These are phyloP conservation scores for Gobio occitaniae DNA, from an alignment of 2,797 vertebrate species.

Conservation along the genomic window DNA sequence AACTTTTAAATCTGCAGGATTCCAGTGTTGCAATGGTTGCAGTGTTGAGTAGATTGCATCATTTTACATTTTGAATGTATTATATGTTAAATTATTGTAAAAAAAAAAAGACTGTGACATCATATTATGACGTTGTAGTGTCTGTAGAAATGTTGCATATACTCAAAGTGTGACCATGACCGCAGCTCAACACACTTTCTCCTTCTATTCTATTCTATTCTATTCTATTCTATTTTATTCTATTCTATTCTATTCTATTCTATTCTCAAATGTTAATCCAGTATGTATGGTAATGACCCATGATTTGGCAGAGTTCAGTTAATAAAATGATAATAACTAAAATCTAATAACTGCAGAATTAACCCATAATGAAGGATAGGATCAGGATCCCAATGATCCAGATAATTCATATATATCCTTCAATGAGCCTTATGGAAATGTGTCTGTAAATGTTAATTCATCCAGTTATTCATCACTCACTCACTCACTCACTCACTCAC, in stretches of 20 bases:
- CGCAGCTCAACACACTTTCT: background rate
- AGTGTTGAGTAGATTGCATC: background rate
- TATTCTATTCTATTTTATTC: background rate
- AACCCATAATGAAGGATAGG: background rate
- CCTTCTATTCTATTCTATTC: background rate
- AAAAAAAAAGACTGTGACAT: background rate
- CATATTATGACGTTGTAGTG: background rate
- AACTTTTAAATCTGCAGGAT: background rate
- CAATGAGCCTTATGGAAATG: too few relatives aligned
- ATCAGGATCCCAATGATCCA: slow-evolving; percentile 15
- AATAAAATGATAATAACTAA: background rate
- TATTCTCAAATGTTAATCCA: background rate
- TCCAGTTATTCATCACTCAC: too few relatives aligned
- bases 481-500: too few relatives aligned
- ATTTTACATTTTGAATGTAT: background rate
- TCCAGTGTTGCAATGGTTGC: background rate
- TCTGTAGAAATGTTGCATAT: background rate
- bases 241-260: too few relatives aligned
- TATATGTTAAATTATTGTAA: background rate
- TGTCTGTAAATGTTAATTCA: too few relatives aligned
- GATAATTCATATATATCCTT: background rate
- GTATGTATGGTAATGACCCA: background rate
- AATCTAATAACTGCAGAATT: background rate
- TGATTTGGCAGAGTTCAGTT: background rate
- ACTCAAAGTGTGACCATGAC: background rate